Evolutionary conservation across 1,140 invertebrate species (phyloP), one percentile per base, ranked within the genome.

Genomic region (Drosophila tropicalis): DNA sequence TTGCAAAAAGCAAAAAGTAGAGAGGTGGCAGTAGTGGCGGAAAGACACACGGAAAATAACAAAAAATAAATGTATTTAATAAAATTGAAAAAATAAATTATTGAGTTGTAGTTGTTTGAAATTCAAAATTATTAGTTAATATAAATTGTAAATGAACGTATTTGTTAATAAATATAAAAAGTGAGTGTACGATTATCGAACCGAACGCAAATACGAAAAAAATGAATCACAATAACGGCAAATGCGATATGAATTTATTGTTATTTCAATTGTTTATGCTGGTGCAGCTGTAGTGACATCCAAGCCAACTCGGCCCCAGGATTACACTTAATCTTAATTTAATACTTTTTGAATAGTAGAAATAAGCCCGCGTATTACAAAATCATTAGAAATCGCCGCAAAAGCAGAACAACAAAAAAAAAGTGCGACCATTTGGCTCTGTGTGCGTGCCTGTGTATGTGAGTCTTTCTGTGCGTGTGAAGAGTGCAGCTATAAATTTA

Each of bases 371-470:
- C 83, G 84, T 86, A 86, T 86, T 89, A 87, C 79, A 83, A 87
- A 87, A 87, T 89, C 84, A 87, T 87, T 67, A 83, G 72, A 89
- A 87, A 87, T 89, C 83, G 83, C 84, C 72, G 79, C 81, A 83
- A 89, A 89, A 19, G 17, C 44, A 51, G 44, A 51, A 17, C 44
- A 51, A 51, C 76, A 86, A 77, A 86, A 77, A 77, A 86, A 76
- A 84, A 87, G 84, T 87, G 84, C 84, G 84, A 80, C 69, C 78
- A 81, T 65, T 79, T 51, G 72, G 72, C 62, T 65, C 60, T 60
- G 44, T 64, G 75, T 22, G 61, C 17, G n/a, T 70, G 71, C 56
- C 57, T 67, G 67, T 63, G 63, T 73, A 44, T 67, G 67, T 73
- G 64, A 69, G 67, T 68, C 39, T 81, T 82, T 62, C 79, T 76